These are phyloP conservation scores for Coryphaenoides rupestris DNA, from an alignment of 2,113 vertebrate genomes.

Conservation along the genomic window DNA sequence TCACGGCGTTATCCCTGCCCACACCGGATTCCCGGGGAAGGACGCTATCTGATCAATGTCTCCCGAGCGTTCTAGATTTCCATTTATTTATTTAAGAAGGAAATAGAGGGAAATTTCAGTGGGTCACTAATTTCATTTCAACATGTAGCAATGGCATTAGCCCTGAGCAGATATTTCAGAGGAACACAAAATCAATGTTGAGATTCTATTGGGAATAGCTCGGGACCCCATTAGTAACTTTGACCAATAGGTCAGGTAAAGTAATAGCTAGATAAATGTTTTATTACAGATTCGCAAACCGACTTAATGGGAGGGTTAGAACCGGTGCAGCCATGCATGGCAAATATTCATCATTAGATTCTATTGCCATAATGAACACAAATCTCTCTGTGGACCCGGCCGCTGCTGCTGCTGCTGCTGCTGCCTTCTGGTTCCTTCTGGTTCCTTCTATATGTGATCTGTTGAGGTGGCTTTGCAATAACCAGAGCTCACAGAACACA, in stretches of 20 bases:
- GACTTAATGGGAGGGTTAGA: conserved; percentile 77
- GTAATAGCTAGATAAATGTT: conserved; percentile 90
- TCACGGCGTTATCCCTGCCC: conserved; percentile 31
- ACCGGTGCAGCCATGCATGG: conserved; percentile 67
- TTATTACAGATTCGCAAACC: conserved; percentile 85
- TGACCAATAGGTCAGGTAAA: conserved; percentile 86
- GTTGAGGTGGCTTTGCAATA: conserved; percentile 30
- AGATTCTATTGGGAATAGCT: conserved; percentile 75
- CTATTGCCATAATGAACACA: conserved; percentile 59
- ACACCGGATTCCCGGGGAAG: conserved; percentile 37
- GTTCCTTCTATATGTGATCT: conserved; percentile 28
- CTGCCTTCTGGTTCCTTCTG: no score
- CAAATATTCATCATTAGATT: conserved; percentile 68
- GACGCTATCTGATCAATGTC: conserved; percentile 50
- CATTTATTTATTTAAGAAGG: conserved; percentile 75
- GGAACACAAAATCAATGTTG: conserved; percentile 79
- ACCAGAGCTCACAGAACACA: conserved; percentile 23
- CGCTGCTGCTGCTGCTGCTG: no score
- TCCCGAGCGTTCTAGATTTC: conserved; percentile 61
- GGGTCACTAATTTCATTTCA: conserved; percentile 80
- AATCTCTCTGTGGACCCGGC: conserved; percentile 44
- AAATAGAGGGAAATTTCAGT: conserved; percentile 72
- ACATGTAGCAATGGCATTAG: conserved; percentile 71
- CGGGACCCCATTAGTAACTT: conserved; percentile 83
- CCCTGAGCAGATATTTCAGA: conserved; percentile 78